phyloP scores from a whole-genome alignment of 1,140 invertebrate species.

The Sarcophaga bullata region DNA sequence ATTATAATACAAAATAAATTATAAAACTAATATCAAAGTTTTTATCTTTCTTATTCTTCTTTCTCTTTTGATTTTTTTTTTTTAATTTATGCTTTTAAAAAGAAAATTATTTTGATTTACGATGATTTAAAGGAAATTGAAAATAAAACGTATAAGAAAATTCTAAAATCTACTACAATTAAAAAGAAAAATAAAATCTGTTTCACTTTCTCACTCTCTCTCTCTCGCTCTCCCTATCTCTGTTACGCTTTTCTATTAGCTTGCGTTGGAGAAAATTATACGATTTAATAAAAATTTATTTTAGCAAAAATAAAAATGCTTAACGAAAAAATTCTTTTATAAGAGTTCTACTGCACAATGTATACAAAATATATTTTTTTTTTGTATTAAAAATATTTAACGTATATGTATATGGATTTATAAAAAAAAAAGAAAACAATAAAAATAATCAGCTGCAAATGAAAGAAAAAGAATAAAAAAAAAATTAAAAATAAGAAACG shows the following conservation, averaged over 20 bases:
- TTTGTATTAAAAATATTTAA: not conserved
- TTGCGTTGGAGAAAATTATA: too few relatives aligned
- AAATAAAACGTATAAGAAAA: not conserved
- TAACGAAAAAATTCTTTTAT: not conserved
- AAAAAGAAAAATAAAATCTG: not conserved
- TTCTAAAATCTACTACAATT: not conserved
- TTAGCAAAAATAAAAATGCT: conserved; percentile 21
- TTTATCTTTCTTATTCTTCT: too few relatives aligned
- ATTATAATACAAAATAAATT: conserved; percentile 18
- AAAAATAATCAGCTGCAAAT: not conserved
- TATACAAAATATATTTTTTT: conserved; percentile 2
- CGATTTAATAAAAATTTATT: not conserved
- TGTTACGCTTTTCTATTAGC: too few relatives aligned
- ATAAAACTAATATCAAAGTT: conserved; percentile 26
- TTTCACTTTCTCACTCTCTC: not conserved
- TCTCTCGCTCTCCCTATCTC: too few relatives aligned
- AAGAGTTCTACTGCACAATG: not conserved
- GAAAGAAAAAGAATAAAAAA: not conserved
- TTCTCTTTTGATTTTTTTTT: too few relatives aligned
- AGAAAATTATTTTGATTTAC: too few relatives aligned
- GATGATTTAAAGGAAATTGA: not conserved
- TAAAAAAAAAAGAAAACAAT: not conserved
- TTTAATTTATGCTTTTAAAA: too few relatives aligned
- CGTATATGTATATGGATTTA: not conserved
- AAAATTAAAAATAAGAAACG: not conserved